These are phyloP conservation scores for Bombyx huttoni DNA, from an alignment of 2,888 invertebrate species.

Conservation along the genomic window DNA sequence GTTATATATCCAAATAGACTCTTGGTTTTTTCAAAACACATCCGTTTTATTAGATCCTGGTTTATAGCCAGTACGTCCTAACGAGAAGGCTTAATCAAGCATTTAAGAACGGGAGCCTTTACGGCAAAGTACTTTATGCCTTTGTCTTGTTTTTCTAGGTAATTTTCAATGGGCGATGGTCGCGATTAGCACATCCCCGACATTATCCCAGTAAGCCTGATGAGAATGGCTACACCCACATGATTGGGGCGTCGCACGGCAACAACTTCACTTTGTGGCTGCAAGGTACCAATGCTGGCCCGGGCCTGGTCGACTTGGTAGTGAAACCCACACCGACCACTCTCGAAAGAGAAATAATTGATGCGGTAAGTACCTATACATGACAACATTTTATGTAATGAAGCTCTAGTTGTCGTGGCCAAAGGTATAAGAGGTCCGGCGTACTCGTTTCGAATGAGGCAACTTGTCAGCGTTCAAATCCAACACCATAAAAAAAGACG, in stretches of 20 bases:
- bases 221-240: constrained; percentile 50
- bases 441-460: no score
- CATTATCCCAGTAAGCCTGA: constrained; percentile 53
- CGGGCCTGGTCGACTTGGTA: constrained; percentile 13
- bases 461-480: no score
- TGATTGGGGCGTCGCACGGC: constrained; percentile 55
- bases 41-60: no score
- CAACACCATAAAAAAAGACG: no score
- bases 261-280: constrained; percentile 39
- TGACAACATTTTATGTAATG: not conserved
- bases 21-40: no score
- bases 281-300: constrained; percentile 28
- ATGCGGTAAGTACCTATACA: constrained; percentile 25
- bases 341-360: constrained; percentile 44
- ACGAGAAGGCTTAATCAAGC: no score
- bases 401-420: no score
- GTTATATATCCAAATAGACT: no score
- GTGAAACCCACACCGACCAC: not conserved
- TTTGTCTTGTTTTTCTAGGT: constrained; percentile 23
- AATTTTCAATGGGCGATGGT: constrained; percentile 54
- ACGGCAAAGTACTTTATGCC: no score
- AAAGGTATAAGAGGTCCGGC: no score
- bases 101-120: no score
- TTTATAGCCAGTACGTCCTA: no score
- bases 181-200: constrained; percentile 45